Percentiles rank a stretch among this genome's conserved stretches.
Conservation (phyloP, 2,888 invertebrate species). For the Chrysolina americana region DNA sequence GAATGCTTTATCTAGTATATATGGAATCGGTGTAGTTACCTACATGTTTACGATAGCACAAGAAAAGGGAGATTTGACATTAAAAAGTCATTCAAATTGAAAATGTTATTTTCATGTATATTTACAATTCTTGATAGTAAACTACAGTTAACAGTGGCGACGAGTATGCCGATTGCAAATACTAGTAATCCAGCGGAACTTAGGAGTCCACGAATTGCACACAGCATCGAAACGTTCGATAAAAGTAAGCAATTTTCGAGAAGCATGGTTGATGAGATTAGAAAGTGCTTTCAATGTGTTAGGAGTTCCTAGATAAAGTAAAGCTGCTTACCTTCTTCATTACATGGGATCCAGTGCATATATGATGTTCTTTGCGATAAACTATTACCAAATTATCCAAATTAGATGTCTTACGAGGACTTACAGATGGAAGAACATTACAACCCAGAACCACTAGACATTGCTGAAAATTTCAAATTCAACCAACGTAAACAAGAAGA, state of each 20-base stretch:
- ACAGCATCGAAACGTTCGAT: conserved; percentile 32
- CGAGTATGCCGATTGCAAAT: no score
- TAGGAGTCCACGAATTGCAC: no score
- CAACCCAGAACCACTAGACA: conserved; percentile 51
- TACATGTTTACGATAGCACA: no score
- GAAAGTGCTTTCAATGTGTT: conserved; percentile 35
- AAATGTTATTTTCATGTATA: no score
- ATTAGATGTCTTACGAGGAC: conserved; percentile 24
- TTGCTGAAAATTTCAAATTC: conserved; percentile 55
- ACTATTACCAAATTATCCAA: not conserved
- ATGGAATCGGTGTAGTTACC: no score
- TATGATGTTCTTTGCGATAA: conserved; percentile 42
- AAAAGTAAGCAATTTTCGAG: conserved; percentile 26
- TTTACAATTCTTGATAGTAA: no score
- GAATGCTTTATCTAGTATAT: no score
- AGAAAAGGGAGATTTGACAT: no score
- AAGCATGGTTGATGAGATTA: conserved; percentile 36
- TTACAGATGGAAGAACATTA: conserved; percentile 31
- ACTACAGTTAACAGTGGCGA: no score
- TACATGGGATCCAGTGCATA: conserved; percentile 39
- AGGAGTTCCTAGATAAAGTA: conserved; percentile 20
- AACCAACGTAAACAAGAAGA: conserved; percentile 51
- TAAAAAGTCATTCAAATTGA: no score
- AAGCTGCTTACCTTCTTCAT: conserved; percentile 27
- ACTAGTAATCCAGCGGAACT: not conserved